phyloP scores from a whole-genome alignment of 2,113 vertebrate genomes.

The Pelecanus crispus region DNA sequence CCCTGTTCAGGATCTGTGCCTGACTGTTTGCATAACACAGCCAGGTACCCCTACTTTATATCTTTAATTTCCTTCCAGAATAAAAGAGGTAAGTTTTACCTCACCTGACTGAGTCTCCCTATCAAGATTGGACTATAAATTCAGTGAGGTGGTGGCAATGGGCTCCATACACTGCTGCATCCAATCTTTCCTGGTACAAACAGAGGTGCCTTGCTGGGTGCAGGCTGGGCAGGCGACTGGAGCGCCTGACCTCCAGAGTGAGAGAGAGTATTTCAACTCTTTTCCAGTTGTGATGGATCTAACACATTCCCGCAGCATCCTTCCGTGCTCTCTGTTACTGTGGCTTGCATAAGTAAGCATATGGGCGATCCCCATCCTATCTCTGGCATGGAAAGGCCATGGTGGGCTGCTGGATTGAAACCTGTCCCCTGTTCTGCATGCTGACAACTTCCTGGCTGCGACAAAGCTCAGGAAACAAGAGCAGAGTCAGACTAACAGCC shows the following conservation, averaged over 20 bases:
- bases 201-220: neutral
- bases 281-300: neutral
- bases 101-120: neutral
- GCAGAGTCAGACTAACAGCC: neutral
- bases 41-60: neutral
- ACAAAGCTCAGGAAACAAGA: neutral
- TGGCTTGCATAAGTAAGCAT: neutral
- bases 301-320: neutral
- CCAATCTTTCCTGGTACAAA: neutral
- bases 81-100: neutral
- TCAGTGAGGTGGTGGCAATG: neutral
- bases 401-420: neutral
- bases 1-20: neutral
- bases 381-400: neutral
- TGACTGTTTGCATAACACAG: neutral
- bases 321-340: neutral
- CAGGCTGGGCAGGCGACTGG: neutral
- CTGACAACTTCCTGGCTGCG: neutral
- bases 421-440: neutral
- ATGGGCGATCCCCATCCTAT: neutral
- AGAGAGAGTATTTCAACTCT: neutral
- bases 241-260: neutral
- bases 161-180: neutral
- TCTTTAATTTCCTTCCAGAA: neutral
- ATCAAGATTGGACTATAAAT: neutral